A percentile compares a stretch with the other conserved stretches of the same genome.
Evolutionary conservation across 2,113 vertebrate species (phyloP).

Genomic region (Ifrita kowaldi): DNA sequence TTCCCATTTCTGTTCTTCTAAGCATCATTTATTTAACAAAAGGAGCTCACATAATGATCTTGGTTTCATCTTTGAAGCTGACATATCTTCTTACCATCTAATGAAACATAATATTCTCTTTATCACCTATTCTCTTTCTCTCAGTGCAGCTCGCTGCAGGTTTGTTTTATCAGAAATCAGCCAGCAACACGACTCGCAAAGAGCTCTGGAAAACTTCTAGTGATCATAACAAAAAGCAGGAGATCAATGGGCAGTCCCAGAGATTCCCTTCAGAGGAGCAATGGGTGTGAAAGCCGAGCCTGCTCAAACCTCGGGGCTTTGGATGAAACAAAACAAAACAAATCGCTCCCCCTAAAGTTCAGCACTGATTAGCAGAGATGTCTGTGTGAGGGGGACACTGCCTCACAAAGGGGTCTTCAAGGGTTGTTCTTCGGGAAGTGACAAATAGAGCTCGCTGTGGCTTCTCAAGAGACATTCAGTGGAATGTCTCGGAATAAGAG

Average conservation of each 20-base stretch:
- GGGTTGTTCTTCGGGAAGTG: not conserved
- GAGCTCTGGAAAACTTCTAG: not conserved
- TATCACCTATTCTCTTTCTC: constrained; percentile 47
- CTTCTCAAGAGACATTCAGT: not conserved
- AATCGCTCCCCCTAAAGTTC: not conserved
- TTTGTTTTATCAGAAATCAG: constrained; percentile 27
- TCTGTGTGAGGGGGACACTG: not conserved
- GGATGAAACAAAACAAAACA: not conserved
- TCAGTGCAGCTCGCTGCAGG: not conserved
- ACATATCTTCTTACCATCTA: not conserved
- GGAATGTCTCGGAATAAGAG: not conserved
- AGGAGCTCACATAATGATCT: constrained; percentile 40
- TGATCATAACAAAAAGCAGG: not conserved
- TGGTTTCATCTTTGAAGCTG: constrained; percentile 38
- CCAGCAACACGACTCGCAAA: not conserved
- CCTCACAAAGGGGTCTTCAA: not conserved
- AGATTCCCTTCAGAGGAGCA: not conserved
- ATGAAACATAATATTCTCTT: constrained; percentile 35
- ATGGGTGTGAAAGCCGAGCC: not conserved
- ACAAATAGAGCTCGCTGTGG: not conserved
- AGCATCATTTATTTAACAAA: constrained; percentile 60
- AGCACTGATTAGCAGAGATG: not conserved
- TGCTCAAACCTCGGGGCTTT: not conserved
- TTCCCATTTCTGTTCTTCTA: not conserved
- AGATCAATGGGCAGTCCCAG: not conserved